phyloP scores from a whole-genome alignment of 2,888 invertebrate genomes.

The Agriopis marginaria region DNA sequence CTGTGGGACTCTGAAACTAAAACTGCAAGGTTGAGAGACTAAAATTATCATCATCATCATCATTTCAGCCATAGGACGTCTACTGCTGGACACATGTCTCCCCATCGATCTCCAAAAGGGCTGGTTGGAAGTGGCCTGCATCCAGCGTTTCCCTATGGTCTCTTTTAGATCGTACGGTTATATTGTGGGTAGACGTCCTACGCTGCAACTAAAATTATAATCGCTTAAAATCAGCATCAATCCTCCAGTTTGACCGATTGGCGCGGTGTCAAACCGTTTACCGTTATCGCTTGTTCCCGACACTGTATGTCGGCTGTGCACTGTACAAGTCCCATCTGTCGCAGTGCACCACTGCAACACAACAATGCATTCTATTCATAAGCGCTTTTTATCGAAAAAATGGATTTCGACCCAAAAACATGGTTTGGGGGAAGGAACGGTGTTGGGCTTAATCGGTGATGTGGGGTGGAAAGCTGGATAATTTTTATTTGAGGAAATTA shows the following conservation, averaged over 20 bases:
- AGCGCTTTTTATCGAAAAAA: constrained; percentile 69
- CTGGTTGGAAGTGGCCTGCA: too few species aligned
- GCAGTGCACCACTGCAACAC: constrained; percentile 64
- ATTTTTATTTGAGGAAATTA: constrained; percentile 19
- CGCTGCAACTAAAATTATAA: too few species aligned
- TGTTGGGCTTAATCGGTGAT: constrained; percentile 47
- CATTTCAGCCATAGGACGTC: too few species aligned
- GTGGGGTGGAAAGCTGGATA: constrained; percentile 34
- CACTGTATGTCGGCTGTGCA: constrained; percentile 2
- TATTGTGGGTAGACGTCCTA: too few species aligned
- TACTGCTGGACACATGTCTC: too few species aligned
- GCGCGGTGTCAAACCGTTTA: constrained; percentile 77
- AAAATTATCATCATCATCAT: too few species aligned
- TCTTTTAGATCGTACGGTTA: too few species aligned
- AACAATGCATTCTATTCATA: constrained; percentile 75
- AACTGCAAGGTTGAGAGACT: too few species aligned
- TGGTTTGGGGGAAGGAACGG: constrained; percentile 56
- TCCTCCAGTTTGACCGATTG: constrained; percentile 68
- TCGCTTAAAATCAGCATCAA: constrained; percentile 5
- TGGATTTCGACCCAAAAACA: constrained; percentile 65
- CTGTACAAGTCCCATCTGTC: constrained; percentile 66
- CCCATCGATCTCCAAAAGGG: too few species aligned
- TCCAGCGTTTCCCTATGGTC: too few species aligned
- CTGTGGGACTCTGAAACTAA: too few species aligned
- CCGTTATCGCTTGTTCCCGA: constrained; percentile 67